phyloP scores from a whole-genome alignment of 35 echinoderm and acorn worm genomes.

The Hemicentrotus pulcherrimus region DNA sequence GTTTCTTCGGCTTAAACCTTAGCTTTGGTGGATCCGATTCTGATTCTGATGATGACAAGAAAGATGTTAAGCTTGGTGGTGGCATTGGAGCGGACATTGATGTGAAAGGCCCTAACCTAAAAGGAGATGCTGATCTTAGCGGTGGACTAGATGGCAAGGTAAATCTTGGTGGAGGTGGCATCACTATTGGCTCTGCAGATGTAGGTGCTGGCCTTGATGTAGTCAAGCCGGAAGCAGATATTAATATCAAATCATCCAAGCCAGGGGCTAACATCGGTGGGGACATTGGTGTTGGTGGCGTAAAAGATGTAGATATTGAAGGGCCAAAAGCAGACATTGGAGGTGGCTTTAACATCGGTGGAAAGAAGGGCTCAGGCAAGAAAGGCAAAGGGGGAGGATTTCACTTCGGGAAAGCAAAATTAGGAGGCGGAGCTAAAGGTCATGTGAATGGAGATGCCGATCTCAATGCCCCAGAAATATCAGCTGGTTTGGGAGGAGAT shows the following conservation, averaged over 20 bases:
- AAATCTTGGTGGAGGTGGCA: conserved; percentile 35
- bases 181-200: conserved; percentile 1
- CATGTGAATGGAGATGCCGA: conserved; percentile 47
- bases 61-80: conserved; percentile 19
- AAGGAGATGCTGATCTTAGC: not conserved
- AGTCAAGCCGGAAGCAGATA: conserved; percentile 66
- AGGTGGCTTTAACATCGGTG: conserved; percentile 46
- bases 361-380: conserved; percentile 61
- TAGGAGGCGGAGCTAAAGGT: conserved; percentile 16
- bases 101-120: not conserved
- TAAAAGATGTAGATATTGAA: conserved; percentile 55
- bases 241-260: conserved; percentile 65
- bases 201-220: conserved; percentile 38
- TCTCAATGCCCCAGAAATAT: not conserved
- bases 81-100: not conserved
- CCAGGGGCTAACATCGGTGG: conserved; percentile 61
- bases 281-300: conserved; percentile 59
- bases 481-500: conserved; percentile 21
- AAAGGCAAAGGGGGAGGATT: conserved; percentile 65
- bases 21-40: conserved; percentile 31
- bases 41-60: conserved; percentile 35
- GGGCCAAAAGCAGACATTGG: conserved; percentile 43
- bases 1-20: not conserved
- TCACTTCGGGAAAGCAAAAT: conserved; percentile 55
- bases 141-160: conserved; percentile 23